Evolutionary conservation across 2,888 invertebrate genomes (phyloP), one percentile per base, ranked within the genome.

Genomic region (Cataglyphis rosenhaueri): DNA sequence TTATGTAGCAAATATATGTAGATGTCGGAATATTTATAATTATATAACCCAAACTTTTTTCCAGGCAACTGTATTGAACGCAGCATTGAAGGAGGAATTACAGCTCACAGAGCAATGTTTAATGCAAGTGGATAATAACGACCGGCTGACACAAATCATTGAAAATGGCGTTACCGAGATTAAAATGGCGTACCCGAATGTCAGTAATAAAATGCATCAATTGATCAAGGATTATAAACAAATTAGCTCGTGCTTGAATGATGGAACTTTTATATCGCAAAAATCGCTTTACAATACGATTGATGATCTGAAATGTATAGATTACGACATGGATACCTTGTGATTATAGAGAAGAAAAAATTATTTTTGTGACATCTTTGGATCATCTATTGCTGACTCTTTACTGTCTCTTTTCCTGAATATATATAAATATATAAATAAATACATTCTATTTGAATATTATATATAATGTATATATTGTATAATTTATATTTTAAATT

Each of bases 61-160:
- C 18, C 74, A 93, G 93, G 92, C 87, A 15, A 86, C 86, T 32
- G 84, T 91, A n/a, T 86, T 92, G 12, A 92, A 93, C 62, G 84
- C 89, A 48, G 79, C 84, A 1, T 65, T 93, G 15, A 91, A 91
- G 64, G 86, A 92, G 71, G 93, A 93, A 83, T 64, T 90, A 29
- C 75, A 89, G 70, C 73, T 84, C 25, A 44, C 86, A 38, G 86
- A 91, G 8, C 65, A 90, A 61, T 87, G 89, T 59, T 68, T 87
- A 70, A 62, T 81, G 21, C 85, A 84, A 48, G 81, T 89, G 52
- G 84, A 86, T 3, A 68, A 74, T 38, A 83, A 84, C 9, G 88
- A 82, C 25, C 83, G 66, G 32, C 70, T 92, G 59, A 88, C 84
- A 29, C 81, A 81, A 57, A 68, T 78, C n/a, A 83, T 90, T 52